Conservation (phyloP, 1,140 invertebrate species). For the Tetragonula clypearis region DNA sequence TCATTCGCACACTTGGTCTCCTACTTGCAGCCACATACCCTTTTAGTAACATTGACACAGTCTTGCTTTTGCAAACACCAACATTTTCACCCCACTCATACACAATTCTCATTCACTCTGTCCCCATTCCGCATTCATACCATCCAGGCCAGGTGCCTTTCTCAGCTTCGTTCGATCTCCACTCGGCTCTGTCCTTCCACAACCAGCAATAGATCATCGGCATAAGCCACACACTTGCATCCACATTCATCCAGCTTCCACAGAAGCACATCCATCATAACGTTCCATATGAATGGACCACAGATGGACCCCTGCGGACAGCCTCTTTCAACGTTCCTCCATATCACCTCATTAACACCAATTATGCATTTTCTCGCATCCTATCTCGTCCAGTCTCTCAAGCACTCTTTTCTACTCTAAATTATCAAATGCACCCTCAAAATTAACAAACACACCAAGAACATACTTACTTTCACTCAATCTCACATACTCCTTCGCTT, state of each 20-base stretch:
- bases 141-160: no score
- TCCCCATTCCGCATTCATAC: no score
- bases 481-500: neutral
- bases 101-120: no score
- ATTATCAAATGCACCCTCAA: slow-evolving; percentile 76
- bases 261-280: slow-evolving; percentile 56
- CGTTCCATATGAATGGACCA: slow-evolving; percentile 30
- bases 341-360: neutral
- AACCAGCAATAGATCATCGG: no score
- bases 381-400: slow-evolving; percentile 33
- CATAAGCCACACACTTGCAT: neutral
- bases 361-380: slow-evolving; percentile 32
- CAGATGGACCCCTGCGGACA: slow-evolving; percentile 25
- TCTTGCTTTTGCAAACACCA: slow-evolving; percentile 24
- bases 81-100: neutral
- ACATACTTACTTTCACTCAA: slow-evolving; percentile 55
- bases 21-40: no score
- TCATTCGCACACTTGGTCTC: no score
- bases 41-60: neutral
- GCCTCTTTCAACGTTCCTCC: slow-evolving; percentile 4
- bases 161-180: no score
- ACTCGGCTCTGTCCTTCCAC: no score
- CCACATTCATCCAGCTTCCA: neutral
- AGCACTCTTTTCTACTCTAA: slow-evolving; percentile 70
- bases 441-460: slow-evolving; percentile 70